Evolutionary conservation across 2,113 vertebrate species (phyloP), one percentile per base, ranked within the genome.

Genomic region (Heterotilapia buettikoferi): DNA sequence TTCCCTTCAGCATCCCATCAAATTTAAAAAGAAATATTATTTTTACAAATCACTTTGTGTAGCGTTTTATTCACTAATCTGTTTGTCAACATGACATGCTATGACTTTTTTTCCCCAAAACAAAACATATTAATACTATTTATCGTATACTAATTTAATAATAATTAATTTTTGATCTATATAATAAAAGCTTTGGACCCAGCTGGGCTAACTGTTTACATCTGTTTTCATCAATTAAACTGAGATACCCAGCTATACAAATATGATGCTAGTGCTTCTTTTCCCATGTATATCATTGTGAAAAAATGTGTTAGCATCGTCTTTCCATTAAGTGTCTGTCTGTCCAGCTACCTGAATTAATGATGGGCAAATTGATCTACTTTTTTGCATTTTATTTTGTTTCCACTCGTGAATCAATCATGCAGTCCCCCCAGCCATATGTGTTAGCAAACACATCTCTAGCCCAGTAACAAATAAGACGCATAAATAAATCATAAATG

Each of bases 401-500:
- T 66, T 86, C 73, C 52, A 73, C 79, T 10, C 45, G 33, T 84
- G 33, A 53, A 84, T 50, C 53, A 68, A 52, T 61, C 50, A 50
- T 80, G 21, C 61, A 52, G 56, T 31, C 79, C 91, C 87, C n/a
- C 43, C 9, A 90, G 93, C 86, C 24, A 88, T 90, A 57, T 88
- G 83, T 19, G 84, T 88, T 90, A 84, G 92, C 81, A 93, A 90
- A 91, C 88, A 87, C 90, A 94, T 88, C 86, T 91, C 76, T 82
- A 87, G 78, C 53, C 85, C 83, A 88, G 89, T 85, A 91, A 92
- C 94, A 95, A 93, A 95, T 86, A 93, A 90, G 92, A 87, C 29
- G 81, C 91, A 94, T 95, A 90, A 94, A 95, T 95, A 94, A 95
- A 94, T 94, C 88, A 94, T 94, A 92, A 92, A 92, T 81, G 84